A percentile compares a stretch with the other conserved stretches of the same genome.
phyloP scores from a whole-genome alignment of 2,888 invertebrate species.

The Ormyrus rosae region DNA sequence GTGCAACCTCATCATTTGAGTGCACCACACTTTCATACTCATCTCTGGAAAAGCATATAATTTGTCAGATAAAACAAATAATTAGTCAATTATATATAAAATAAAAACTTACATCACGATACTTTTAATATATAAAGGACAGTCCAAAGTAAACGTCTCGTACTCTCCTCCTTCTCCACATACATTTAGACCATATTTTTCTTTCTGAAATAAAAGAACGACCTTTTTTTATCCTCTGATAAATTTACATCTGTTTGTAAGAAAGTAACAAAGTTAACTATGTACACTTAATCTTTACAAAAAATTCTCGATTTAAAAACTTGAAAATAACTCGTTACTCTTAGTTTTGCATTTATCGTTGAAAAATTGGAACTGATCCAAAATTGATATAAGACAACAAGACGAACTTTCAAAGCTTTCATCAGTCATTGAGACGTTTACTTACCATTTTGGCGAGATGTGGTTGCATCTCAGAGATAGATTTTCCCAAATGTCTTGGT shows the following conservation, averaged over 20 bases:
- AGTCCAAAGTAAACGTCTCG: constrained; percentile 98
- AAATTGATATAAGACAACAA: constrained; percentile 56
- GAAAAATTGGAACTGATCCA: constrained; percentile 59
- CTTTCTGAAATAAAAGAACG: constrained; percentile 79
- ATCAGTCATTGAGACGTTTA: constrained; percentile 63
- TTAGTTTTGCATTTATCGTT: constrained; percentile 45
- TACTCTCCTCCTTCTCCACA: constrained; percentile 99
- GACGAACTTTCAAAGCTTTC: constrained; percentile 49
- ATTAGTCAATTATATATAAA: constrained; percentile 44
- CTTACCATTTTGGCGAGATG: constrained; percentile 89
- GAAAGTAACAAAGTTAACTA: not conserved
- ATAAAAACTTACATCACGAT: constrained; percentile 88
- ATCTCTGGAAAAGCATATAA: constrained; percentile 80
- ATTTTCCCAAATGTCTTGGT: constrained; percentile 92
- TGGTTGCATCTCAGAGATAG: constrained; percentile 89
- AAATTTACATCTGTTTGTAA: constrained; percentile 13
- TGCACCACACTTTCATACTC: constrained; percentile 91
- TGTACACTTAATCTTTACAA: not conserved
- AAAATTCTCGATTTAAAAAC: constrained; percentile 36
- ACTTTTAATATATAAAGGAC: constrained; percentile 94
- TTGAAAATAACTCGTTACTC: constrained; percentile 51
- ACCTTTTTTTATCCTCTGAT: constrained; percentile 39
- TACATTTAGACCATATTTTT: constrained; percentile 95
- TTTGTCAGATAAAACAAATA: constrained; percentile 53
- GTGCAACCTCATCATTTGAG: constrained; percentile 94